phyloP scores from a whole-genome alignment of 2,113 vertebrate species.

The Dicaeum eximium region DNA sequence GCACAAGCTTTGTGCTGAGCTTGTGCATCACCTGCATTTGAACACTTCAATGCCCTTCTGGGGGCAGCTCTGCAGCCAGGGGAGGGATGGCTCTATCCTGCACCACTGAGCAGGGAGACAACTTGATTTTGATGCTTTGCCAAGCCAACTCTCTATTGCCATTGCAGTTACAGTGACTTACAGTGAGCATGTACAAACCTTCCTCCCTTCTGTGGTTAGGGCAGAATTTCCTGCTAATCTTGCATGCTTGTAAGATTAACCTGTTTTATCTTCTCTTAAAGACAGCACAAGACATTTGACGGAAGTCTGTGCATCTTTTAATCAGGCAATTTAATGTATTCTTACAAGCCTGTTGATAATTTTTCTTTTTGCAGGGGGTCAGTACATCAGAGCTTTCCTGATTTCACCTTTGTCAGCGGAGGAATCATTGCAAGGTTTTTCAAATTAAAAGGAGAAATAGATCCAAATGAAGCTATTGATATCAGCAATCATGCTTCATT shows the following conservation, averaged over 20 bases:
- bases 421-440: constrained; percentile 82
- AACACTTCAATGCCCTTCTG: neutral
- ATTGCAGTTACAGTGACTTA: neutral
- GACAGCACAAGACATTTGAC: neutral
- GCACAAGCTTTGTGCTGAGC: neutral
- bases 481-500: constrained; percentile 88
- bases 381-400: constrained; percentile 94
- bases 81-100: neutral
- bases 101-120: neutral
- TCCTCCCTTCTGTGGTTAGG: neutral
- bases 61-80: neutral
- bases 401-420: constrained; percentile 90
- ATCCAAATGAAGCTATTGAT: constrained; percentile 85
- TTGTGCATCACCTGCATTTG: neutral
- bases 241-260: neutral
- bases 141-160: neutral
- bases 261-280: neutral
- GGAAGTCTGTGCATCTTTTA: neutral
- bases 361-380: constrained; percentile 78
- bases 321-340: neutral
- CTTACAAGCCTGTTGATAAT: neutral
- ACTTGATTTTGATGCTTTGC: neutral
- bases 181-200: neutral
- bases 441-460: constrained; percentile 85
- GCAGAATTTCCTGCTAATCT: neutral